These are phyloP conservation scores for Aplidium turbinatum DNA, from an alignment of 23 tunicate species.

Conservation along the genomic window DNA sequence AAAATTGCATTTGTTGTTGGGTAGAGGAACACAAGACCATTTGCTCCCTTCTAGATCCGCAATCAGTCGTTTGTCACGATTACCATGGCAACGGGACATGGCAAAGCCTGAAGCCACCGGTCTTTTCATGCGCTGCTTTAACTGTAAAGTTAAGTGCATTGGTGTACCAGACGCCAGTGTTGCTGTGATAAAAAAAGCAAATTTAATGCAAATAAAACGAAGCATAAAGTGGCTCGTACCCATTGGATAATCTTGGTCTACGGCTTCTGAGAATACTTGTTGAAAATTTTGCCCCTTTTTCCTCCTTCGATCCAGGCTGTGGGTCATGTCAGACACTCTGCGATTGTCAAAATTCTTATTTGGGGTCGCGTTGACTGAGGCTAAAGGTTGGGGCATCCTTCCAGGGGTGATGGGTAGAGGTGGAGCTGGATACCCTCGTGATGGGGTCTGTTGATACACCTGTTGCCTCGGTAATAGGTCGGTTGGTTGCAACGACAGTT, in stretches of 20 bases:
- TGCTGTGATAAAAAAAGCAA: too few relatives aligned
- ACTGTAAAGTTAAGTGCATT: too few relatives aligned
- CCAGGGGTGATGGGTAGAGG: neutral
- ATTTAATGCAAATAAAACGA: too few relatives aligned
- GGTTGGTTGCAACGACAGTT: constrained; percentile 1
- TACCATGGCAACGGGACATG: too few relatives aligned
- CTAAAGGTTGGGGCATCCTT: neutral
- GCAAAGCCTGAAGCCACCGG: too few relatives aligned
- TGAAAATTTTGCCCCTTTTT: neutral
- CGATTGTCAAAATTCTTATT: neutral
- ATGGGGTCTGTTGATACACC: neutral
- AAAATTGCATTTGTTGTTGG: too few relatives aligned
- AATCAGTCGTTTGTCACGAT: too few relatives aligned
- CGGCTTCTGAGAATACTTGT: neutral
- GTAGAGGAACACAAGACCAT: too few relatives aligned
- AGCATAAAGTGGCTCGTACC: too few relatives aligned
- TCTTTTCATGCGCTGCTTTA: too few relatives aligned
- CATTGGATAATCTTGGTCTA: neutral
- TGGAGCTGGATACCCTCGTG: neutral
- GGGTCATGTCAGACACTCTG: neutral
- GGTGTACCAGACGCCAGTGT: too few relatives aligned
- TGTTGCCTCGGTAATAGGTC: neutral
- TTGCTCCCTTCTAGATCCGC: too few relatives aligned
- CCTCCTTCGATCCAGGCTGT: constrained; percentile 24
- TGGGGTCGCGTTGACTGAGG: neutral